These are phyloP conservation scores for Alentia gelatinosa DNA, from an alignment of 2,888 invertebrate genomes.

Conservation along the genomic window DNA sequence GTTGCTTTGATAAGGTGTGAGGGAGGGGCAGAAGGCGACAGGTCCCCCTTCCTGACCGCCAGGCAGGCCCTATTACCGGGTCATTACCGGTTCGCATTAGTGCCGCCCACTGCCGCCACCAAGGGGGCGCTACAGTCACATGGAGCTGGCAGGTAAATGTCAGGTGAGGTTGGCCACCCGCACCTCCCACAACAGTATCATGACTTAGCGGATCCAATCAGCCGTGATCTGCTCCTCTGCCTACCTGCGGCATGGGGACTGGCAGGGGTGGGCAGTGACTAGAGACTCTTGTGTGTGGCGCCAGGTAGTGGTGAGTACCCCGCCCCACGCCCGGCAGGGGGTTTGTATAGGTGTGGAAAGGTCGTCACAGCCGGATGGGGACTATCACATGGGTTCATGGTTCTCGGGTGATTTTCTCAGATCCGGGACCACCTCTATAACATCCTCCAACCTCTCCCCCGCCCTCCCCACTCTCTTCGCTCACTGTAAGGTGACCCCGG, in stretches of 20 bases:
- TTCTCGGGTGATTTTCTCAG: not conserved
- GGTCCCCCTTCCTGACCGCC: not conserved
- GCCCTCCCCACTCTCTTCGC: not conserved
- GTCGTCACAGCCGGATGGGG: not conserved
- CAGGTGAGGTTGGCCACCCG: not conserved
- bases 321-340: not conserved
- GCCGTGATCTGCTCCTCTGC: not conserved
- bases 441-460: not conserved
- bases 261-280: no score
- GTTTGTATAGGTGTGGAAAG: not conserved
- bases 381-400: not conserved
- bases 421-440: not conserved
- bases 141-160: constrained; percentile 39
- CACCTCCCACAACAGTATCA: constrained; percentile 41
- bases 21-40: not conserved
- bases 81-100: constrained; percentile 10
- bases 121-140: constrained; percentile 27
- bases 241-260: not conserved
- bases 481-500: constrained; percentile 1
- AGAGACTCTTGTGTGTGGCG: not conserved
- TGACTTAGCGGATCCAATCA: constrained; percentile 15
- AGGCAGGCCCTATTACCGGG: not conserved
- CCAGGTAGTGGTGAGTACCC: not conserved
- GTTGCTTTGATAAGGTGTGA: not conserved
- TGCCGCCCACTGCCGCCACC: not conserved